Conservation (phyloP, 2,797 vertebrate genomes). For the Pipistrellus kuhlii region DNA sequence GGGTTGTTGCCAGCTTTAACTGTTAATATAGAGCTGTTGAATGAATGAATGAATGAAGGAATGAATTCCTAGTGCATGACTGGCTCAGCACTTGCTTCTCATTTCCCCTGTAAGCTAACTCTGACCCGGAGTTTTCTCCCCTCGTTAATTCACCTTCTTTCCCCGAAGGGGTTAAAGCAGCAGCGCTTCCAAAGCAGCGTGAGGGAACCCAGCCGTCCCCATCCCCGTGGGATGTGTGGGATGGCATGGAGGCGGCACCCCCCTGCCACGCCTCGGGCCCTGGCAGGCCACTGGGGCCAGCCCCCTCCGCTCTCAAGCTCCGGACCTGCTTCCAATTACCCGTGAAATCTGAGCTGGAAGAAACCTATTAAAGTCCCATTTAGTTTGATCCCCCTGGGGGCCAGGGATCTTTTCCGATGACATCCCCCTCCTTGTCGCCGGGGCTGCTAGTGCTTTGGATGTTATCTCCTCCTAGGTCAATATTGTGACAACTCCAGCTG, state of each 20-base stretch:
- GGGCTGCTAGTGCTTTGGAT: conserved; percentile 77
- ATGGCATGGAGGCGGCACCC: background rate
- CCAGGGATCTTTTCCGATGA: conserved; percentile 77
- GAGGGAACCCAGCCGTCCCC: background rate
- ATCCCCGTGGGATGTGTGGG: background rate
- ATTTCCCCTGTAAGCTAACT: background rate
- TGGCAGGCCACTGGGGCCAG: conserved; percentile 40
- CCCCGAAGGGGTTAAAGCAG: conserved; percentile 45
- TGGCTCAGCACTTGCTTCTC: background rate
- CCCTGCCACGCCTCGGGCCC: background rate
- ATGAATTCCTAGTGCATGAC: background rate
- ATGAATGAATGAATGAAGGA: background rate
- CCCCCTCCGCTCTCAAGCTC: conserved; percentile 56
- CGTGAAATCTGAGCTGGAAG: conserved; percentile 84
- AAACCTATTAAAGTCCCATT: conserved; percentile 82
- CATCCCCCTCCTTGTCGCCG: conserved; percentile 75
- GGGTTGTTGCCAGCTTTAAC: background rate
- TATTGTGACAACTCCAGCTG: conserved; percentile 89
- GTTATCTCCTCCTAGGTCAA: conserved; percentile 88
- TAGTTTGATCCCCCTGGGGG: conserved; percentile 76
- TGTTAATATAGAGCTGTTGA: background rate
- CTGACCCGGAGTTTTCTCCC: background rate
- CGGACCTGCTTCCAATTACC: conserved; percentile 83
- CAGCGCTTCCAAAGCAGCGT: background rate
- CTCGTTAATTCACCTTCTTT: background rate